Evolutionary conservation across 2,113 vertebrate species (phyloP).

Genomic region (Gyps fulvus): DNA sequence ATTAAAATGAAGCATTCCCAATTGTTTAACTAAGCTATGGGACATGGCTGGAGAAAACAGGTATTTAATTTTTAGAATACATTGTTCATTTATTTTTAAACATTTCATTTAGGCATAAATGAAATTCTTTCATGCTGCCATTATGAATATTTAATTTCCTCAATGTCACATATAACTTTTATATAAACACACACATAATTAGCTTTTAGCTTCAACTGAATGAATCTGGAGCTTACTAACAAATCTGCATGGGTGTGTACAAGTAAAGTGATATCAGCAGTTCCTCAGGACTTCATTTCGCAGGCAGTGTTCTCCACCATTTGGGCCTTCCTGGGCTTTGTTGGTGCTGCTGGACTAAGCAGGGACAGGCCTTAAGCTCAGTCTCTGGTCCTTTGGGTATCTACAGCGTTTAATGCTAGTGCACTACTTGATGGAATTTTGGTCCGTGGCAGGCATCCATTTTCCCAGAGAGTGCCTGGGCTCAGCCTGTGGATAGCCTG

Average conservation of each 20-base stretch:
- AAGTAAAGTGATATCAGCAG: neutral
- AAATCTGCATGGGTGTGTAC: neutral
- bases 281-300: neutral
- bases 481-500: neutral
- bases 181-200: conserved; percentile 33
- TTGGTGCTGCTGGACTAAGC: neutral
- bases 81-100: conserved; percentile 61
- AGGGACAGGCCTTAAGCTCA: neutral
- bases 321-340: neutral
- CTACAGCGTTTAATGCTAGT: neutral
- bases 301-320: neutral
- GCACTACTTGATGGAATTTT: neutral
- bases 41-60: conserved; percentile 10
- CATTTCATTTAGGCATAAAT: conserved; percentile 45
- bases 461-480: neutral
- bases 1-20: conserved; percentile 44
- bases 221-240: conserved; percentile 10
- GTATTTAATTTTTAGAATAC: conserved; percentile 59
- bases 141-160: conserved; percentile 60
- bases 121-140: conserved; percentile 15
- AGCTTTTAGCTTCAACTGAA: conserved; percentile 19
- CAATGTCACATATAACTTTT: conserved; percentile 58
- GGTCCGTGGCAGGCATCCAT: neutral
- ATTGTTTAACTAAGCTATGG: conserved; percentile 28
- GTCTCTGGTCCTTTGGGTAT: neutral